Conservation (phyloP, 2,113 vertebrate species). For the Pitta sordida region DNA sequence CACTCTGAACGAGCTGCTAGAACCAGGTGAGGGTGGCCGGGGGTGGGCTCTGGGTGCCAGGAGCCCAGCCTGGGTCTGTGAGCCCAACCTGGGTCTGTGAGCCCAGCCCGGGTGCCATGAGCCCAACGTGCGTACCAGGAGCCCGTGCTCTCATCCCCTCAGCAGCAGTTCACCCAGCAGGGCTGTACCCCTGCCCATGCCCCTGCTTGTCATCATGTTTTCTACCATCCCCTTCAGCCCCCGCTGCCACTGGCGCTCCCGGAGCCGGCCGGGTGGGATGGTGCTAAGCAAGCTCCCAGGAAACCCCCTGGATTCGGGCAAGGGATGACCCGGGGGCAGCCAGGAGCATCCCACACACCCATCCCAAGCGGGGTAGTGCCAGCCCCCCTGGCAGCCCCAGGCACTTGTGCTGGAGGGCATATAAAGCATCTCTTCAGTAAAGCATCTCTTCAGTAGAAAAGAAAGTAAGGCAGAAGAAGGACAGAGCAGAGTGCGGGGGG, state of each 20-base stretch:
- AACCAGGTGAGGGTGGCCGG: not conserved
- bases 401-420: not conserved
- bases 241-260: not conserved
- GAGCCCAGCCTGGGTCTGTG: not conserved
- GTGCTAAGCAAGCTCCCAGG: not conserved
- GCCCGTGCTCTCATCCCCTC: not conserved
- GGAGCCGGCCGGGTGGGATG: not conserved
- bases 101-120: not conserved
- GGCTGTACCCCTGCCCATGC: not conserved
- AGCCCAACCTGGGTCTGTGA: not conserved
- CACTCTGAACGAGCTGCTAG: not conserved
- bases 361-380: not conserved
- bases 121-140: not conserved
- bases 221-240: not conserved
- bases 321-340: not conserved
- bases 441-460: slow-evolving; percentile 53
- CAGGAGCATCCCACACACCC: not conserved
- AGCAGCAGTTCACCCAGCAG: rapidly evolving
- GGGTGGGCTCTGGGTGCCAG: not conserved
- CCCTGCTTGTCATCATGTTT: rapidly evolving
- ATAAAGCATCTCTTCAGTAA: slow-evolving; percentile 40
- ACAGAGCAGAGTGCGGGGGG: slow-evolving; percentile 28
- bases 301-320: rapidly evolving
- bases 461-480: slow-evolving; percentile 34
- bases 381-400: not conserved